Evolutionary conservation across 2,113 vertebrate species (phyloP).

Genomic region (Chunga burmeisteri): DNA sequence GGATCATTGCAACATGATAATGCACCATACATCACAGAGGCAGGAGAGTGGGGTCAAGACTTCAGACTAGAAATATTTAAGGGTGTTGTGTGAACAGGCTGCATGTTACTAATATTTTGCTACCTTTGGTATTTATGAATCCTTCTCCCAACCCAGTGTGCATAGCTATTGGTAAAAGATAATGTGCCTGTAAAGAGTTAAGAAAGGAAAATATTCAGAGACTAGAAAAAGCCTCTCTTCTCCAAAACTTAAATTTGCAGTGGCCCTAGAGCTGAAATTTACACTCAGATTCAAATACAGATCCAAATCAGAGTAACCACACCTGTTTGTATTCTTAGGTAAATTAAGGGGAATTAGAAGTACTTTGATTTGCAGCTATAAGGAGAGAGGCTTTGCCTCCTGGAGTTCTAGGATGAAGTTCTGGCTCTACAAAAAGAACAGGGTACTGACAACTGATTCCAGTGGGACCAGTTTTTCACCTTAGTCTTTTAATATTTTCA

Average conservation of each 20-base stretch:
- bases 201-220: background rate
- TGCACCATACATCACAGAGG: background rate
- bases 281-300: background rate
- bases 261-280: background rate
- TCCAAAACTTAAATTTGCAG: background rate
- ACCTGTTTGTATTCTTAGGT: background rate
- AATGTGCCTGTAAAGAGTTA: background rate
- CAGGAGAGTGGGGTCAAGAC: background rate
- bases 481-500: background rate
- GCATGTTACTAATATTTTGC: background rate
- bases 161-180: background rate
- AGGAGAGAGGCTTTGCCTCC: background rate
- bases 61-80: background rate
- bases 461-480: constrained; percentile 18
- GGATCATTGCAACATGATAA: background rate
- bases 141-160: background rate
- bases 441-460: background rate
- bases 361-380: constrained; percentile 25
- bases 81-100: background rate
- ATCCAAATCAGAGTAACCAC: background rate
- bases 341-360: background rate
- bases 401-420: background rate
- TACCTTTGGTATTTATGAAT: background rate
- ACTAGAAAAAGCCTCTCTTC: background rate
- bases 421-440: background rate